Evolutionary conservation across 2,113 vertebrate genomes (phyloP).

Genomic region (Corvus hawaiiensis): DNA sequence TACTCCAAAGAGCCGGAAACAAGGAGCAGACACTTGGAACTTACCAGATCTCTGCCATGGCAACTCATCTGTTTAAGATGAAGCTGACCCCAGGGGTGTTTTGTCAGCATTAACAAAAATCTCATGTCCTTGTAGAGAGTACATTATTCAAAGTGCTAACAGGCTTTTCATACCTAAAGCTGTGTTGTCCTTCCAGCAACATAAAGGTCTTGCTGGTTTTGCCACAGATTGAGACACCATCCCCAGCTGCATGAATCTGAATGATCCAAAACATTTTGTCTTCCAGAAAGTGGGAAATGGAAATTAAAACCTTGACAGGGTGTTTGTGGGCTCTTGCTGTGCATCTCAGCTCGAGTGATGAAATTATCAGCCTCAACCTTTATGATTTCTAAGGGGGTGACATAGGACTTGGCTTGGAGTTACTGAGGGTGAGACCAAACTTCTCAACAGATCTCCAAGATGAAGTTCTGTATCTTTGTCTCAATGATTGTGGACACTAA

Average conservation of each 20-base stretch:
- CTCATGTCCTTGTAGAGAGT: not conserved
- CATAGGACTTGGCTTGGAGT: not conserved
- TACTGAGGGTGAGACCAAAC: not conserved
- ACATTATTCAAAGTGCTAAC: not conserved
- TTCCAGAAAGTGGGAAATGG: not conserved
- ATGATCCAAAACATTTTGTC: not conserved
- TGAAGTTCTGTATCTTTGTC: not conserved
- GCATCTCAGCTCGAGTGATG: not conserved
- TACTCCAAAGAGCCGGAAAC: not conserved
- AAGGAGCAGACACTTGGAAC: not conserved
- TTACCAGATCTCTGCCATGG: not conserved
- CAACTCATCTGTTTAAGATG: not conserved
- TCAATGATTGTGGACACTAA: not conserved
- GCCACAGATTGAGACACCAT: not conserved
- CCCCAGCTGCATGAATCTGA: not conserved
- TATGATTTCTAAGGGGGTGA: not conserved
- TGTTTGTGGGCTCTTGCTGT: not conserved
- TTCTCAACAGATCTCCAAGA: not conserved
- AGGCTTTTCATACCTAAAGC: not conserved
- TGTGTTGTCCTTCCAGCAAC: not conserved
- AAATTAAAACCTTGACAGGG: not conserved
- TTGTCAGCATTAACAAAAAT: not conserved
- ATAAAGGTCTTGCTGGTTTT: not conserved
- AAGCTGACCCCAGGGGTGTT: not conserved
- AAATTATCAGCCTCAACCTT: not conserved